Base-by-base conservation (phyloP, 1,140 invertebrate species). In the Magallana angulata region DNA sequence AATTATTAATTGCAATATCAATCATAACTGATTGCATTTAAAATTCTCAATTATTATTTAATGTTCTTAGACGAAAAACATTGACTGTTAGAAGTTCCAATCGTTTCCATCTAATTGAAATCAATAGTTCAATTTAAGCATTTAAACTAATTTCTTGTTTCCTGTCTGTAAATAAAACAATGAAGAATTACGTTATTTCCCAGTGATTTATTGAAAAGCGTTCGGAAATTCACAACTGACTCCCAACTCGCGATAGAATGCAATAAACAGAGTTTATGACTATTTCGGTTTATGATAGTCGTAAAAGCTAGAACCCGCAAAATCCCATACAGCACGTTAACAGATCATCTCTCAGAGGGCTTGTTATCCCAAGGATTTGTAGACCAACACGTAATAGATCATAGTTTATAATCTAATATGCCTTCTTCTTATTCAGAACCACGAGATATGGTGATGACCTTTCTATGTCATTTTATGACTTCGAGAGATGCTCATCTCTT, bases 321-420 rank as follows among this genome's bases (percentile, higher is more conserved):
- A 76, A 76, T 36, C 68, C 68, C 24, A 36, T 76, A 76, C 36
- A 36, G 5, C 11, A 30, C 68, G 24, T 76, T 24, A 24, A 30
- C 68, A 76, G 18, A 76, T 76, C 68, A 14, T 11, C 18, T 76
- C 68, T 76, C 68, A 11, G 24, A 24, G 68, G 68, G 36, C 18
- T 11, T 7, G 24, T 76, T 76, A 76, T 30, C 68, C 18, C 11
- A 11, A 30, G 68, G 24, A 76, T 76, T 76, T 30, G 68, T 76
- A 76, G 68, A 76, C 24, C 30, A 36, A 76, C 68, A 76, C 68
- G 68, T 76, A 76, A 76, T 76, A 76, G 68, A 76, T 76, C 68
- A 76, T 24, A 76, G 68, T 30, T 30, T 76, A 76, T 76, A 76
- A 76, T 76, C 68, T 76, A 76, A 76, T 76, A 76, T 76, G 24